Conservation (phyloP, 2,888 invertebrate genomes). For the Crioceris asparagi region DNA sequence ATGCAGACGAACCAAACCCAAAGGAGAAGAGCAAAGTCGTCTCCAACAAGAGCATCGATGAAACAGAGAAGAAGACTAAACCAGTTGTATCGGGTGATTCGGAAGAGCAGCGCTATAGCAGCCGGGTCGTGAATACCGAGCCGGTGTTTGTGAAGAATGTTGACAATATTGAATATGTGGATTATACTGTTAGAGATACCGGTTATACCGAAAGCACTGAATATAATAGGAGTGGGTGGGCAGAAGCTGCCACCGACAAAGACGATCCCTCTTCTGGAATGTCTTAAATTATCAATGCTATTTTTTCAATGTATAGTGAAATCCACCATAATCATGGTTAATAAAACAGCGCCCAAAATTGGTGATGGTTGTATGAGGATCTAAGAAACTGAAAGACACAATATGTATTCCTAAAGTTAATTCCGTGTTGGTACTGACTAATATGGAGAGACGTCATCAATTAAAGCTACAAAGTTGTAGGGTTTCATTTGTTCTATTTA, state of each 20-base stretch:
- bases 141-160: conserved; percentile 37
- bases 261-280: conserved; percentile 41
- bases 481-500: too few species aligned
- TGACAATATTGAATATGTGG: conserved; percentile 27
- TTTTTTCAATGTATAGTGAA: too few species aligned
- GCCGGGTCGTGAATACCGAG: conserved; percentile 37
- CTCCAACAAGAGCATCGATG: conserved; percentile 36
- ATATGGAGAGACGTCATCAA: too few species aligned
- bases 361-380: too few species aligned
- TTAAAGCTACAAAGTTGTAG: too few species aligned
- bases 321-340: too few species aligned
- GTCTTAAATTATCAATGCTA: conserved; percentile 38
- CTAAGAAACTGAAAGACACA: too few species aligned
- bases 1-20: conserved; percentile 21
- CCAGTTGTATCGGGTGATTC: conserved; percentile 36
- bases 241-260: conserved; percentile 28
- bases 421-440: too few species aligned
- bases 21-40: conserved; percentile 33
- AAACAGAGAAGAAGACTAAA: conserved; percentile 33
- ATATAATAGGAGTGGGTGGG: conserved; percentile 18
- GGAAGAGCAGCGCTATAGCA: conserved; percentile 36
- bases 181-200: conserved; percentile 16
- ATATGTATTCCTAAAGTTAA: too few species aligned
- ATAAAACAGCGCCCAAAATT: too few species aligned
- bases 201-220: conserved; percentile 15